phyloP scores from a whole-genome alignment of 2,888 invertebrate genomes.

The Drosophila sordidula region DNA sequence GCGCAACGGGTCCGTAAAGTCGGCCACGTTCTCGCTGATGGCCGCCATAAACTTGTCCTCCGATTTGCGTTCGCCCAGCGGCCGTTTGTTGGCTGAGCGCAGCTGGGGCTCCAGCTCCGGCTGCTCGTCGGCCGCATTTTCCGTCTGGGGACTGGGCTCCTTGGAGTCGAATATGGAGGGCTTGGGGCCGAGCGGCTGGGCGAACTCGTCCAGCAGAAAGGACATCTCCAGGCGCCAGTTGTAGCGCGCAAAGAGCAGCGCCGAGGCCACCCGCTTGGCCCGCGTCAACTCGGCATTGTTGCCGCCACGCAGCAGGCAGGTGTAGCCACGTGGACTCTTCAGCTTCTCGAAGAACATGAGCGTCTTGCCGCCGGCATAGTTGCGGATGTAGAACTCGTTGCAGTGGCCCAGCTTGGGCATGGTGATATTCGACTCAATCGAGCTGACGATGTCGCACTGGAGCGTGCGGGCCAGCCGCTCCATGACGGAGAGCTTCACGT shows the following conservation, averaged over 20 bases:
- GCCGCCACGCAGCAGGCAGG: conserved; percentile 95
- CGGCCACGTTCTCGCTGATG: conserved; percentile 85
- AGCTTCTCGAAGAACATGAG: conserved; percentile 97
- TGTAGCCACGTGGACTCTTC: conserved; percentile 92
- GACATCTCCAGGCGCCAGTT: conserved; percentile 97
- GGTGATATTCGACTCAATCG: conserved; percentile 94
- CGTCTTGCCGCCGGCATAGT: conserved; percentile 90
- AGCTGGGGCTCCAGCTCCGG: conserved; percentile 48
- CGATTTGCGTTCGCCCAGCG: conserved; percentile 76
- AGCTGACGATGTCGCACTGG: conserved; percentile 93
- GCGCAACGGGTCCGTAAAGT: conserved; percentile 93
- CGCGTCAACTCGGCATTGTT: conserved; percentile 90
- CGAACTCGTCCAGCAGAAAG: conserved; percentile 95
- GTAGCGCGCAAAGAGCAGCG: conserved; percentile 90
- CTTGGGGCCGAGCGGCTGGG: conserved; percentile 88
- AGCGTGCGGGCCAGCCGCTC: conserved; percentile 92
- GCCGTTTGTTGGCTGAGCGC: conserved; percentile 42
- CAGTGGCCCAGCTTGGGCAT: conserved; percentile 94
- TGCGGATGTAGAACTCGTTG: conserved; percentile 91
- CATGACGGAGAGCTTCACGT: conserved; percentile 93
- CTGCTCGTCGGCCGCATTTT: conserved; percentile 61
- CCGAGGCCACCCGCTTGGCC: conserved; percentile 93
- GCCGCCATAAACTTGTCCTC: conserved; percentile 87
- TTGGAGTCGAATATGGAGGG: conserved; percentile 86
- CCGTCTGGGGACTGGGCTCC: conserved; percentile 82